Percentiles rank a stretch among this genome's conserved stretches.
Evolutionary conservation across 2,888 invertebrate species (phyloP).

Genomic region (Ophion costatus): DNA sequence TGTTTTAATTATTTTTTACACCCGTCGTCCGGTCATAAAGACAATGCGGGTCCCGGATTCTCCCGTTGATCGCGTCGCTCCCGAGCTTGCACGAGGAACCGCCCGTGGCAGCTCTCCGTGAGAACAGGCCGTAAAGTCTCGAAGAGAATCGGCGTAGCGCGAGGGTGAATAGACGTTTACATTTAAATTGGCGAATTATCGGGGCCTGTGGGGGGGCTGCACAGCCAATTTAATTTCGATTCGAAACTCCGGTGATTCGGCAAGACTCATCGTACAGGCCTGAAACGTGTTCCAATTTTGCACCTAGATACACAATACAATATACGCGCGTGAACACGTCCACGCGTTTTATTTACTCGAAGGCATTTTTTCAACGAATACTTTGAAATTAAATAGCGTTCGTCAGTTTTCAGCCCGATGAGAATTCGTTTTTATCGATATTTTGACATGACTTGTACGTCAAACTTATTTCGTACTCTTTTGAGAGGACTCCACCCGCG

Average conservation of each 20-base stretch:
- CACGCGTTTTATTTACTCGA: conserved; percentile 9
- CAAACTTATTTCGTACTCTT: too few species aligned
- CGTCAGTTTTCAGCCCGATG: too few species aligned
- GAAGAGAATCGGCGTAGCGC: conserved; percentile 10
- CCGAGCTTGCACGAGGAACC: conserved; percentile 19
- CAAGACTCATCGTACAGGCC: conserved; percentile 31
- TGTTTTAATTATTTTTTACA: conserved; percentile 47
- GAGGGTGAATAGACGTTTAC: conserved; percentile 53
- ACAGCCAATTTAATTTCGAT: conserved; percentile 59
- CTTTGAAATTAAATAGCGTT: neutral
- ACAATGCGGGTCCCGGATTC: conserved; percentile 47
- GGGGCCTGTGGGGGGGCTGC: conserved; percentile 28
- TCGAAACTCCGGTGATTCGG: conserved; percentile 53
- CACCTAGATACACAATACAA: conserved; percentile 19
- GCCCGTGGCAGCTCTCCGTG: conserved; percentile 31
- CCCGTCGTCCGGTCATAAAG: conserved; percentile 54
- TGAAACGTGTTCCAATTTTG: conserved; percentile 46
- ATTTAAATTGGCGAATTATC: conserved; percentile 63
- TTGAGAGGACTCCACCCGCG: too few species aligned
- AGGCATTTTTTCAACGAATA: neutral
- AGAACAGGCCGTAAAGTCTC: conserved; percentile 55
- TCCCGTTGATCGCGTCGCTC: conserved; percentile 51
- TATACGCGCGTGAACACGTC: conserved; percentile 4
- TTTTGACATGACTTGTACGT: too few species aligned
- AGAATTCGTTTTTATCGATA: too few species aligned